Percentiles rank a stretch among this genome's conserved stretches.
Evolutionary conservation across 2,888 invertebrate species (phyloP).

Genomic region (Cantharis rufa): DNA sequence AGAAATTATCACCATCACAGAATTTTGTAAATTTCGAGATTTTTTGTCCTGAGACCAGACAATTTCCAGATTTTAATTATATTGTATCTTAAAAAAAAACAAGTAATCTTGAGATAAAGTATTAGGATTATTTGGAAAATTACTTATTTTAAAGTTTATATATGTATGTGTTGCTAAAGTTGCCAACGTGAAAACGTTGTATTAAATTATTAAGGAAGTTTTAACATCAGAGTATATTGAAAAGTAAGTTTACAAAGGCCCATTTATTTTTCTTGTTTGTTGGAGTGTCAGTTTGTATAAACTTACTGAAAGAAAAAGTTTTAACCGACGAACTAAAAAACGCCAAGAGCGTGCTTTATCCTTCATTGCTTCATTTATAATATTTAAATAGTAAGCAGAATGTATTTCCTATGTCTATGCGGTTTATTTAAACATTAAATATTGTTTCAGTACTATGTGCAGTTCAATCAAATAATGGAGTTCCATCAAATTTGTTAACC

Average conservation of each 20-base stretch:
- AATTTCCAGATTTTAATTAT: no score
- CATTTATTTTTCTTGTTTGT: conserved; percentile 26
- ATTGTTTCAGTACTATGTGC: conserved; percentile 47
- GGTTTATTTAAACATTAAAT: background rate
- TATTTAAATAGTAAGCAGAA: background rate
- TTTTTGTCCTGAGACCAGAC: no score
- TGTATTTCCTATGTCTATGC: background rate
- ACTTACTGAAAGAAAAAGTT: conserved; percentile 18
- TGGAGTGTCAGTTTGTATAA: conserved; percentile 28
- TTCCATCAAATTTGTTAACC: conserved; percentile 47
- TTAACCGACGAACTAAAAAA: conserved; percentile 22
- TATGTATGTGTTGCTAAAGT: background rate
- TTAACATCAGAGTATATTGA: background rate
- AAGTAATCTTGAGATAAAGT: background rate
- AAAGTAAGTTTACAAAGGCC: conserved; percentile 17
- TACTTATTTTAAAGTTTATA: background rate
- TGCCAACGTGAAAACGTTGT: background rate
- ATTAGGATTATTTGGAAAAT: background rate
- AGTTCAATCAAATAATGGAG: conserved; percentile 46
- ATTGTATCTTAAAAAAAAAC: background rate
- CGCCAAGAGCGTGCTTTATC: conserved; percentile 14
- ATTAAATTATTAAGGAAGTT: background rate
- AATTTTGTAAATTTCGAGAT: no score
- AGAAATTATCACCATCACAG: no score
- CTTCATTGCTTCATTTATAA: background rate